Base-by-base conservation (phyloP, 2,113 vertebrate genomes). In the Cheilinus undulatus region DNA sequence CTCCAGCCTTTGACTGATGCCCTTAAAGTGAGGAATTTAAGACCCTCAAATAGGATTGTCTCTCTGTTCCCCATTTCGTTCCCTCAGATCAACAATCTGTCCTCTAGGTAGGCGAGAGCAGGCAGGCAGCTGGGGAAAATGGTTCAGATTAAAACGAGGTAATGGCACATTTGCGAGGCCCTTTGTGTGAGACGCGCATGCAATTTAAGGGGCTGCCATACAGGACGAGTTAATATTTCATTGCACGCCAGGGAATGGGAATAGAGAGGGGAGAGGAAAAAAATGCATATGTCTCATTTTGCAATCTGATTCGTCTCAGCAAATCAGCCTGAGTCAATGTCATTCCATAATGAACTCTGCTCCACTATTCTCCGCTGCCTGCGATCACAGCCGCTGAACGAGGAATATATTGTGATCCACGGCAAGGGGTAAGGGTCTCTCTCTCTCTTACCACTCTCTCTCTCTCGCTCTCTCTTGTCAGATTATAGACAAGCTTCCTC, bases 151-250 rank as follows among this genome's bases (percentile, higher is more conserved):
- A 91, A 91, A 91, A 88, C 50, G 80, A 89, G 87, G 89, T 92
- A 91, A 94, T 92, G 88, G 89, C 81, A 91, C 86, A 86, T 91
- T 89, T 89, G 63, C 86, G 62, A 23, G 81, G 82, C 53, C 84
- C 77, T 90, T 92, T 90, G 88, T 86, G 85, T 68, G 75, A 85
- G 79, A 68, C 51, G 64, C 15, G 65, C 82, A 86, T 88, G 86
- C 85, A 91, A 90, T 91, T 91, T 91, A 91, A 81, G 71, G 64
- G 49, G 67, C 86, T 72, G 84, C 78, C 70, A 80, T 83, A 86
- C 80, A 85, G 88, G 73, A 80, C 22, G 62, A 89, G 88, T 92
- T 91, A 87, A 93, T 92, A 91, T 92, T 91, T 92, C 86, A 93
- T 91, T 74, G 86, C 73, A 63, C 63, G 71, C 82, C 74, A 80